A percentile compares a stretch with the other conserved stretches of the same genome.
Conservation (phyloP, 2,888 invertebrate species). For the Hirtodrosophila duncani region DNA sequence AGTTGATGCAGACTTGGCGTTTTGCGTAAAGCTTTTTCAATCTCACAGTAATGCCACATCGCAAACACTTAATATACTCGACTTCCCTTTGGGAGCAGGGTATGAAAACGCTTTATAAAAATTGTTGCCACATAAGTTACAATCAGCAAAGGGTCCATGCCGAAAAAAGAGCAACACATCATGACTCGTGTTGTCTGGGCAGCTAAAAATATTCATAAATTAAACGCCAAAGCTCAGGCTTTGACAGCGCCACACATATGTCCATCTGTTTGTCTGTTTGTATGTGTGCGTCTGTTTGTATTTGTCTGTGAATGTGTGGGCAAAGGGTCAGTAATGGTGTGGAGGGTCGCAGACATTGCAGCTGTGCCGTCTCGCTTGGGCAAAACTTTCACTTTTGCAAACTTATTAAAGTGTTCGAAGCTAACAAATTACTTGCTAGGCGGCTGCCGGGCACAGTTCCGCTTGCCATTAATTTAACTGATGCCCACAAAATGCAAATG, state of each 20-base stretch:
- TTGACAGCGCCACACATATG: slow-evolving; percentile 29
- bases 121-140: slow-evolving; percentile 17
- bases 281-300: too few relatives aligned
- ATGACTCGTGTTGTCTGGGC: slow-evolving; percentile 36
- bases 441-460: slow-evolving; percentile 5
- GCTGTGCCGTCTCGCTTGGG: slow-evolving; percentile 38
- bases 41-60: too few relatives aligned
- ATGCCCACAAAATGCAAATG: slow-evolving; percentile 57
- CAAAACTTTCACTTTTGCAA: too few relatives aligned
- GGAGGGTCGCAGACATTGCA: slow-evolving; percentile 26
- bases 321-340: slow-evolving; percentile 61
- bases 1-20: too few relatives aligned
- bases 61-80: too few relatives aligned
- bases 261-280: too few relatives aligned
- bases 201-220: slow-evolving; percentile 58
- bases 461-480: slow-evolving; percentile 53
- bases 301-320: neutral
- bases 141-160: slow-evolving; percentile 1
- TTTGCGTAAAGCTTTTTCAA: too few relatives aligned
- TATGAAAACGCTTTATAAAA: slow-evolving; percentile 26
- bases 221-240: slow-evolving; percentile 63
- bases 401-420: slow-evolving; percentile 2
- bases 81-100: neutral
- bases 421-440: slow-evolving; percentile 25
- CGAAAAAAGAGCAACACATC: slow-evolving; percentile 22